Percentiles rank a stretch among this genome's conserved stretches.
These are phyloP conservation scores for Agapornis roseicollis DNA, from an alignment of 2,113 vertebrate species.

Conservation along the genomic window DNA sequence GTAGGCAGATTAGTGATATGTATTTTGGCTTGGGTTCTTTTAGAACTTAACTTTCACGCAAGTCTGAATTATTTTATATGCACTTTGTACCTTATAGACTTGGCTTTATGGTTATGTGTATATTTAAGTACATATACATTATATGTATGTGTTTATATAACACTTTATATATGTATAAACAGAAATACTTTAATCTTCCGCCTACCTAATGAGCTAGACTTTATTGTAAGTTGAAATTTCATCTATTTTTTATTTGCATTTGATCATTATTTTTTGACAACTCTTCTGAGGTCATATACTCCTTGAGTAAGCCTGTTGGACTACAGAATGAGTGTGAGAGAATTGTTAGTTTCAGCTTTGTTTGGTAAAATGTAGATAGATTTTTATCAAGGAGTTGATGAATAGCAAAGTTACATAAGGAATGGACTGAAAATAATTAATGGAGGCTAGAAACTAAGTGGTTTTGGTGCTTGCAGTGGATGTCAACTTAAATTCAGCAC, in stretches of 20 bases:
- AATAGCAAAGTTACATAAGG: background rate
- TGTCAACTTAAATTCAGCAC: background rate
- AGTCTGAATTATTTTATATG: background rate
- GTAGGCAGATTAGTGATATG: background rate
- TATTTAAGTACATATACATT: background rate
- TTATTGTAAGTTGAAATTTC: background rate
- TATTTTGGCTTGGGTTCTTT: background rate
- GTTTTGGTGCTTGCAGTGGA: background rate
- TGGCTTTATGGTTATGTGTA: background rate
- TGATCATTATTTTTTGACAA: background rate
- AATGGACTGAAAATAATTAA: background rate
- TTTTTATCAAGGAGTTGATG: background rate
- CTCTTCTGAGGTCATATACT: background rate
- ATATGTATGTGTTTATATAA: background rate
- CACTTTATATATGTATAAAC: background rate
- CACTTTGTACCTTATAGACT: background rate
- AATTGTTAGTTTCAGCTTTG: background rate
- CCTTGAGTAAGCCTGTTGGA: background rate
- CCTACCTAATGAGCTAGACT: background rate
- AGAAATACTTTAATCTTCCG: background rate
- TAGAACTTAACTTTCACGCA: background rate
- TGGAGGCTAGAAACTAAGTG: rapidly evolving
- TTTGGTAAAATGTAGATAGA: background rate
- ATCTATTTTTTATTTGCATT: background rate
- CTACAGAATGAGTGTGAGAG: background rate